A percentile compares a stretch with the other conserved stretches of the same genome.
phyloP scores from a whole-genome alignment of 2,113 vertebrate species.

The Hiodon alosoides region DNA sequence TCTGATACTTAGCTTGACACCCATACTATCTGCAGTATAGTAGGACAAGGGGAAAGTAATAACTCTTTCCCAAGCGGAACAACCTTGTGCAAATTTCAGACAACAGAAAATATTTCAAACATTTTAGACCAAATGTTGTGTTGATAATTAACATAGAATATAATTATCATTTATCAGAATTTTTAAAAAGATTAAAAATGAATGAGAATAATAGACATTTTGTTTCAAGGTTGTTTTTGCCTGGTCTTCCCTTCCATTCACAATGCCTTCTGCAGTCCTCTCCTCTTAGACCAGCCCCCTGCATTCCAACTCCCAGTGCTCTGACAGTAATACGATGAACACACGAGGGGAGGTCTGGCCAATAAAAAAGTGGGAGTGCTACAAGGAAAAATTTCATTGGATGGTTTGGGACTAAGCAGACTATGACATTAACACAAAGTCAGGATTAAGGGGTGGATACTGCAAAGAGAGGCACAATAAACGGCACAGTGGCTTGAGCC shows the following conservation, averaged over 20 bases:
- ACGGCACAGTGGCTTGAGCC: conserved; percentile 36
- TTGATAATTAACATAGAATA: too few relatives aligned
- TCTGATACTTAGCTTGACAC: too few relatives aligned
- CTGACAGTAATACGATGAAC: conserved; percentile 51
- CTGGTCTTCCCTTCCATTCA: not conserved
- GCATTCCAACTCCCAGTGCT: conserved; percentile 27
- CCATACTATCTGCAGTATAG: too few relatives aligned
- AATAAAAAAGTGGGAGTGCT: conserved; percentile 69
- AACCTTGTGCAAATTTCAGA: too few relatives aligned
- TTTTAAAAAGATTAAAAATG: too few relatives aligned
- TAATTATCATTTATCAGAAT: too few relatives aligned
- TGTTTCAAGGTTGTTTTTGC: not conserved
- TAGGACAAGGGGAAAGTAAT: too few relatives aligned
- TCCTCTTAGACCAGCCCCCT: not conserved
- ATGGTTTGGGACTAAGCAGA: conserved; percentile 43
- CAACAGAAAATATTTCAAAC: too few relatives aligned
- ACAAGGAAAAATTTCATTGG: conserved; percentile 47
- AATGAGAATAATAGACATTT: too few relatives aligned
- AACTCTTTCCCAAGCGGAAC: too few relatives aligned
- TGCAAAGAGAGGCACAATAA: conserved; percentile 34
- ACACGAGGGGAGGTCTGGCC: conserved; percentile 48
- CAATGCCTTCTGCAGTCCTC: not conserved
- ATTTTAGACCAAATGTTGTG: too few relatives aligned
- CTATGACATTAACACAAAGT: conserved; percentile 34
- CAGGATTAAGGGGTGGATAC: conserved; percentile 48